A percentile compares a stretch with the other conserved stretches of the same genome.
Evolutionary conservation across 23 tunicate species (phyloP).

Genomic region (Pegea sp.): DNA sequence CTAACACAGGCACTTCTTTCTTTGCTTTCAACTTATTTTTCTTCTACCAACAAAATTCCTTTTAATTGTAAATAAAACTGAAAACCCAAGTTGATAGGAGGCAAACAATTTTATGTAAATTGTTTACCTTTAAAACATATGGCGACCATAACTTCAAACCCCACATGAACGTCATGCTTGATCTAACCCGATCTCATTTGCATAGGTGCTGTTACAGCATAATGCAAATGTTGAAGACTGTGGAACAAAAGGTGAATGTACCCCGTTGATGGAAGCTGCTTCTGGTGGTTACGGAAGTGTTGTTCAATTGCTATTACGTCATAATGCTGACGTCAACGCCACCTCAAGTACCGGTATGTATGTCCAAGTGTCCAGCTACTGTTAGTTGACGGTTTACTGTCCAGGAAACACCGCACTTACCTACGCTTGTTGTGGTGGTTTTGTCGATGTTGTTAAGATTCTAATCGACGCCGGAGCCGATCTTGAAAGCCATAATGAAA

Average conservation of each 20-base stretch:
- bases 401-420: conserved; percentile 95
- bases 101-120: too few species aligned
- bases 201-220: conserved; percentile 52
- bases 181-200: too few species aligned
- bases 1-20: conserved; percentile 38
- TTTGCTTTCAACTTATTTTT: neutral
- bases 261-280: conserved; percentile 98
- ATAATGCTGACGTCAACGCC: conserved; percentile 81
- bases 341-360: conserved; percentile 44
- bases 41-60: too few species aligned
- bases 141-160: too few species aligned
- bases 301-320: conserved; percentile 36
- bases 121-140: too few species aligned
- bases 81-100: too few species aligned
- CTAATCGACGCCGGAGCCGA: conserved; percentile 66
- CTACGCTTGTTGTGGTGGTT: conserved; percentile 93
- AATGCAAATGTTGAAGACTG: conserved; percentile 84
- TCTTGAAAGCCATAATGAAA: conserved; percentile 76
- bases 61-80: too few species aligned
- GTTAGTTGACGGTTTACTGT: neutral
- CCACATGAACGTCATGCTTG: too few species aligned
- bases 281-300: conserved; percentile 71
- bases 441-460: conserved; percentile 44
- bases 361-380: neutral
- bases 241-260: conserved; percentile 88